Evolutionary conservation across 2,888 invertebrate species (phyloP).

Genomic region (Selenia dentaria): DNA sequence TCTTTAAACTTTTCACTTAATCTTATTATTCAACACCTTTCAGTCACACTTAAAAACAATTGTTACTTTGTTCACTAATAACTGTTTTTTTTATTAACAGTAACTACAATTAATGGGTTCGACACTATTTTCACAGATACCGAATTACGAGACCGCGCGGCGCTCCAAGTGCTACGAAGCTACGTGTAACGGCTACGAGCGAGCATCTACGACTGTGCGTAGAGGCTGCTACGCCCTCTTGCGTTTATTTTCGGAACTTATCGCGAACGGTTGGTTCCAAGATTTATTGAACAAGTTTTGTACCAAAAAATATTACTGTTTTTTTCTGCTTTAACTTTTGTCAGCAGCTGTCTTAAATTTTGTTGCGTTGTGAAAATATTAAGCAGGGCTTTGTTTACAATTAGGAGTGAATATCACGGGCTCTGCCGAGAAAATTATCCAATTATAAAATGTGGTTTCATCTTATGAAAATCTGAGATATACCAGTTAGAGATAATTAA

Average conservation of each 20-base stretch:
- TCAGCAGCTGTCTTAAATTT: constrained; percentile 30
- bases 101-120: not conserved
- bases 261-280: constrained; percentile 33
- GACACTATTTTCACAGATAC: constrained; percentile 6
- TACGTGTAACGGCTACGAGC: constrained; percentile 43
- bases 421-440: not conserved
- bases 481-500: no score
- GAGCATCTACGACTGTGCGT: constrained; percentile 50
- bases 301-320: constrained; percentile 30
- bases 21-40: constrained; percentile 8
- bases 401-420: not conserved
- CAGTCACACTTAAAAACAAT: constrained; percentile 9
- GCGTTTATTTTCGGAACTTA: constrained; percentile 39
- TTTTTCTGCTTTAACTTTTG: constrained; percentile 24
- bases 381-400: constrained; percentile 4
- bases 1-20: constrained; percentile 21
- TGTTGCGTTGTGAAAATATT: constrained; percentile 11
- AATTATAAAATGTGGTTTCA: no score
- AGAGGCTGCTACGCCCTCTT: constrained; percentile 37
- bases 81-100: not conserved
- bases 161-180: constrained; percentile 23
- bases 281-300: constrained; percentile 42
- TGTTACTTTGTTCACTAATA: not conserved
- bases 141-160: constrained; percentile 2
- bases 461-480: no score